Base-by-base conservation (phyloP, 2,113 vertebrate genomes). In the Sardina pilchardus region DNA sequence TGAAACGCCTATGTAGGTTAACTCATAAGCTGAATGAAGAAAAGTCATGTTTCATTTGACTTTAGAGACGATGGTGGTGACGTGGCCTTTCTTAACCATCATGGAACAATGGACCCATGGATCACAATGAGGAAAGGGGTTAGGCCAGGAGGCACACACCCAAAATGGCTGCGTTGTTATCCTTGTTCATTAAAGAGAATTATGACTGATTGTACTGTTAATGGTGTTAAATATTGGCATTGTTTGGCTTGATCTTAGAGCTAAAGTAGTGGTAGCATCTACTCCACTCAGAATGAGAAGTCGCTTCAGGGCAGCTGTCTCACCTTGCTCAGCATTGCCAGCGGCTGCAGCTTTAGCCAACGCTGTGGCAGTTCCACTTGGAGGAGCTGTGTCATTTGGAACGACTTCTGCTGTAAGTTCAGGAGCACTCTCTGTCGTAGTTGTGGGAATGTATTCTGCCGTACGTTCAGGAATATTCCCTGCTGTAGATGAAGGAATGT, bases 1-100 rank as follows among this genome's bases (percentile, higher is more conserved):
- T 81, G 83, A 90, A 90, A 92, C 86, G 82, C 4, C 83, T 91
- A 93, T 93, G 88, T 93, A 88, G 91, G 87, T 90, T 88, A 89
- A 89, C 81, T 86, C 88, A 85, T 89, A 86, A 83, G 81, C 5
- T 44, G 42, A 88, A 80, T 87, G 83, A 85, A 88, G 83, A 85
- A 39, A 81, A 78, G 24, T 48, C 87, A 85, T 87, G 67, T 83
- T 85, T 78, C 71, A 42, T 83, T 85, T 85, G 47, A 30, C 82
- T 85, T 78, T 26, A 16, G n/a, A 53, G 17, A 17, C 26, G 7
- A 71, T 26, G n/a, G 10, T 26, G 34, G 71, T 34, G 34, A 36
- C 14, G 34, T 30, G 30, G 71, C 16, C 39, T 36, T 78, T 34
- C 36, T 4, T 6, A 78, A 16, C 63, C n/a, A n/a, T n/a, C 3